Evolutionary conservation across 2,888 invertebrate genomes (phyloP), one percentile per base, ranked within the genome.

Genomic region (Rhingia rostrata): DNA sequence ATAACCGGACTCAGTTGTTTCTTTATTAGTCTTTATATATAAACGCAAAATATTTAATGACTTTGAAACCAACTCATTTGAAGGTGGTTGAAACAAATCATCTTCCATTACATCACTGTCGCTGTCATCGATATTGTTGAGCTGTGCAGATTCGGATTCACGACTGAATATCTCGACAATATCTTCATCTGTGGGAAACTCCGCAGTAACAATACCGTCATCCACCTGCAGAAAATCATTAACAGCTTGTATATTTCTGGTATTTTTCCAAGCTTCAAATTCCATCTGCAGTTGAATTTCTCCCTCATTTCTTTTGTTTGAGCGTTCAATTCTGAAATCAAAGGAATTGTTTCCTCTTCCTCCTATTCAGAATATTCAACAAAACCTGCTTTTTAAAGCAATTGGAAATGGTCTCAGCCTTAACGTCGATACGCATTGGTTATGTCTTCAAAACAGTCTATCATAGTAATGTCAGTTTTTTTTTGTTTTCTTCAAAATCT

Each of bases 371-470:
- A 32, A 9, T 32, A 51, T 51, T n/a, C 32, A 51, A 32, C 12
- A 32, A 51, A 51, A 32, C 51, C 51, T 10, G 10, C 9, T 51
- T 51, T 51, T 51, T 51, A 51, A 32, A 58, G n/a, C 58, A 39
- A 39, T 58, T 58, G 6, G 58, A 58, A 58, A 58, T 37, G 39
- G 58, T 58, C 2, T 58, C 58, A 39, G 58, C 39, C 39, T 58
- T 58, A 39, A 54, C 9, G 39, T 58, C 58, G 39, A 14, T 58
- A 39, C 39, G 39, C 39, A 58, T 39, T 39, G 22, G 22, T 58
- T 58, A 54, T 58, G 39, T 58, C 39, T 22, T 58, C 39, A 58
- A 58, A 22, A 58, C 39, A 58, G 58, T 58, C 39, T 14, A 39
- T 9, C 41, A 41, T 41, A 41, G 41, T 41, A 41, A 6, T 41